Evolutionary conservation across 2,113 vertebrate species (phyloP).

Genomic region (Proterorhinus semilunaris): DNA sequence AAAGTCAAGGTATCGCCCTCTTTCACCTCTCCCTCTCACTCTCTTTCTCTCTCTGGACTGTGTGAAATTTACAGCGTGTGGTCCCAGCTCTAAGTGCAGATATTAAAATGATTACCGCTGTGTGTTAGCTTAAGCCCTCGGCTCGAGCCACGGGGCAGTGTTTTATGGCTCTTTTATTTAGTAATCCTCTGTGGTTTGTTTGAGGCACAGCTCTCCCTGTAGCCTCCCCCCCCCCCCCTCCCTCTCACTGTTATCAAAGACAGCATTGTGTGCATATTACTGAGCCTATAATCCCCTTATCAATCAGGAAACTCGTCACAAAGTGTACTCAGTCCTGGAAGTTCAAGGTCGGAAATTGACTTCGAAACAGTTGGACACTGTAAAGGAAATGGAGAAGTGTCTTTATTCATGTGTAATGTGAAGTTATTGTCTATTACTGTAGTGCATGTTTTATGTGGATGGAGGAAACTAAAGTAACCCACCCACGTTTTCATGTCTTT

Average conservation of each 20-base stretch:
- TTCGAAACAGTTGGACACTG: constrained; percentile 30
- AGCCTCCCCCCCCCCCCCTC: constrained; percentile 11
- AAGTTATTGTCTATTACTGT: no score
- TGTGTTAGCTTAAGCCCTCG: constrained; percentile 51
- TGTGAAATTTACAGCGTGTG: constrained; percentile 52
- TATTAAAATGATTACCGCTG: constrained; percentile 62
- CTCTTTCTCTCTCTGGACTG: constrained; percentile 24
- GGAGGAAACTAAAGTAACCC: no score
- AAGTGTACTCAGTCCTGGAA: constrained; percentile 38
- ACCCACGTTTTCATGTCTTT: no score
- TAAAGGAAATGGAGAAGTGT: constrained; percentile 11
- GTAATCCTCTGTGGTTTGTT: constrained; percentile 51
- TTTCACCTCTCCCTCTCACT: not conserved
- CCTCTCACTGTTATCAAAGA: constrained; percentile 58
- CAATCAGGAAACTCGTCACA: constrained; percentile 29
- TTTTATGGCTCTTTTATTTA: constrained; percentile 66
- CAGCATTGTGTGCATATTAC: constrained; percentile 47
- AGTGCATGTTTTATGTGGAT: no score
- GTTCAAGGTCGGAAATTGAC: constrained; percentile 35
- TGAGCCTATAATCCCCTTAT: constrained; percentile 60
- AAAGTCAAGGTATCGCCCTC: not conserved
- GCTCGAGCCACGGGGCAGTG: constrained; percentile 39
- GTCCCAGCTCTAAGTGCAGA: constrained; percentile 50
- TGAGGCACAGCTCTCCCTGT: constrained; percentile 33
- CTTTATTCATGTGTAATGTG: not conserved